These are phyloP conservation scores for Atractosteus spatula DNA, from an alignment of 2,113 vertebrate genomes.

Conservation along the genomic window DNA sequence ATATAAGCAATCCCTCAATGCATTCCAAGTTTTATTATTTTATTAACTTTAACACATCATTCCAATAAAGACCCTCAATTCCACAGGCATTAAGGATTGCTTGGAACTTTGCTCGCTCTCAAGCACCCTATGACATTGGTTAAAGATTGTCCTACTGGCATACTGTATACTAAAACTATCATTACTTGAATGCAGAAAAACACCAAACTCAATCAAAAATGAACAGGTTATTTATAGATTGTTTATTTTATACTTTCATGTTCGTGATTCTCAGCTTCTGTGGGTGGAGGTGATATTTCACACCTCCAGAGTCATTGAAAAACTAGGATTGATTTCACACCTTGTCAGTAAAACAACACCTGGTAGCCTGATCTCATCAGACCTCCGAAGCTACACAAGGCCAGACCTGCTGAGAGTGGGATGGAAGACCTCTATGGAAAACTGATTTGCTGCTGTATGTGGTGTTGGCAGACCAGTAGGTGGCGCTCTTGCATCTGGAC, in stretches of 20 bases:
- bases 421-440: too few species aligned
- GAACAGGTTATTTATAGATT: not conserved
- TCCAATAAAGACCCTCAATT: not conserved
- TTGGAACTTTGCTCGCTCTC: not conserved
- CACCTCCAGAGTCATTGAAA: too few species aligned
- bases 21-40: not conserved
- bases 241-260: not conserved
- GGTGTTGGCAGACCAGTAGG: too few species aligned
- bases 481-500: too few species aligned
- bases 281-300: too few species aligned
- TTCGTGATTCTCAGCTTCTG: not conserved
- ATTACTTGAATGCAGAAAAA: not conserved
- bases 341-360: too few species aligned
- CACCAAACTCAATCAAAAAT: not conserved
- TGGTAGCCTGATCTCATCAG: too few species aligned
- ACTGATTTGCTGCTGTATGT: too few species aligned
- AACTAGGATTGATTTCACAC: too few species aligned
- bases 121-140: not conserved
- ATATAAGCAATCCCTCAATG: not conserved
- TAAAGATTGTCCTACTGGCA: not conserved
- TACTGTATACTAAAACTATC: not conserved
- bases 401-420: too few species aligned
- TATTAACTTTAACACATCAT: constrained; percentile 5
- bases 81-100: not conserved
- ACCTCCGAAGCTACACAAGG: too few species aligned